Percentiles rank a stretch among this genome's conserved stretches.
phyloP scores from a whole-genome alignment of 2,888 invertebrate species.

The Altica lythri region DNA sequence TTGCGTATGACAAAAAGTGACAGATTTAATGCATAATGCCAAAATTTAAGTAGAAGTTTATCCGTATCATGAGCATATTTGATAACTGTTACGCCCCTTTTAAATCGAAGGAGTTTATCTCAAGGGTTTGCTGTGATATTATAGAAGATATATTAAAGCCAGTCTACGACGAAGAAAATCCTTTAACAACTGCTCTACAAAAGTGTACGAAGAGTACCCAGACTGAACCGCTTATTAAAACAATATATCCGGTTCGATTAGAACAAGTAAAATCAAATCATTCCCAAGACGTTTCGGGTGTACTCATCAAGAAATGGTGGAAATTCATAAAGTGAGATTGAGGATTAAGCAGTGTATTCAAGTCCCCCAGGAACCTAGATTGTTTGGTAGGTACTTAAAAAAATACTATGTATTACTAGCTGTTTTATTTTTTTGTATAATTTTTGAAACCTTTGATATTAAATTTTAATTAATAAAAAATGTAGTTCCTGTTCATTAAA shows the following conservation, averaged over 20 bases:
- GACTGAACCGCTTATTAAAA: too few species aligned
- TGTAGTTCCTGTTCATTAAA: too few species aligned
- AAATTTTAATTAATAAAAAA: too few species aligned
- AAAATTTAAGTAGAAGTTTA: conserved; percentile 41
- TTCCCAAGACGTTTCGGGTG: neutral
- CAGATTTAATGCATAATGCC: conserved; percentile 19
- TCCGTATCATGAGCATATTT: conserved; percentile 24
- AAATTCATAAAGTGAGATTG: conserved; percentile 25
- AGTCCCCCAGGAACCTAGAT: neutral
- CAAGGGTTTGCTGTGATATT: conserved; percentile 47
- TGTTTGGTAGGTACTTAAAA: conserved; percentile 1
- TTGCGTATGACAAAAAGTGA: neutral
- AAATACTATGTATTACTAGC: neutral
- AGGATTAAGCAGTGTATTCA: conserved; percentile 9
- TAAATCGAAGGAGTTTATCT: conserved; percentile 44
- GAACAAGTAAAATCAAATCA: neutral
- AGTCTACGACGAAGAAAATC: conserved; percentile 50
- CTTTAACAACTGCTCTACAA: conserved; percentile 39
- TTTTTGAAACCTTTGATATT: neutral
- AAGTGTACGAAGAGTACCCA: conserved; percentile 43
- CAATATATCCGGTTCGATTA: neutral
- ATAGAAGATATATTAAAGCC: conserved; percentile 47
- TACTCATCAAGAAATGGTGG: conserved; percentile 31
- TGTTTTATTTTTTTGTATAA: neutral
- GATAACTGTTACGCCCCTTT: conserved; percentile 31